Percentiles rank a stretch among this genome's conserved stretches.
phyloP scores from a whole-genome alignment of 2,797 vertebrate genomes.

The Cynopterus sphinx region DNA sequence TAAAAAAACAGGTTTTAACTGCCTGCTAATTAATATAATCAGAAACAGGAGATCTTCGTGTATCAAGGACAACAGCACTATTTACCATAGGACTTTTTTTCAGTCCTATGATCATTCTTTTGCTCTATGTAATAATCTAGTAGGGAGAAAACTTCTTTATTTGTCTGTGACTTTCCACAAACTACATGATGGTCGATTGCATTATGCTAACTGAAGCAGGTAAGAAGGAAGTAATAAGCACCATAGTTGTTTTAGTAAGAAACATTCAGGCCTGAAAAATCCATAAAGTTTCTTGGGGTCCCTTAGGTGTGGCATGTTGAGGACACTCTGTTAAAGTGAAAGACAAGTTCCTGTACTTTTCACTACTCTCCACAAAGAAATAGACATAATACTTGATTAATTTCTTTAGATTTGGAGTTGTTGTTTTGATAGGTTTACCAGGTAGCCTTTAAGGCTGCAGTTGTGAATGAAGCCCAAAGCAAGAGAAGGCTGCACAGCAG shows the following conservation, averaged over 20 bases:
- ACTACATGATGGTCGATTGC: neutral
- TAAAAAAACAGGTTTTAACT: neutral
- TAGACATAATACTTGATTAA: neutral
- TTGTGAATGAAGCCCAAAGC: neutral
- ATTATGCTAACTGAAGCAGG: neutral
- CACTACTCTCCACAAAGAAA: neutral
- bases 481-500: neutral
- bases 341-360: neutral
- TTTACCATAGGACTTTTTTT: neutral
- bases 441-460: neutral
- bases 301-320: neutral
- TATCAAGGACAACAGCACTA: neutral
- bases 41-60: neutral
- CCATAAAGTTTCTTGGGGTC: neutral
- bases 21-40: neutral
- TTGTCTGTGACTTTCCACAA: neutral
- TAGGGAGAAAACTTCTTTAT: neutral
- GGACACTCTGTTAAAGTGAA: neutral
- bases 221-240: neutral
- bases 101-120: neutral
- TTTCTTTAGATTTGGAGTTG: neutral
- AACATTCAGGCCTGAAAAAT: neutral
- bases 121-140: neutral
- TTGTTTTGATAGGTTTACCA: neutral
- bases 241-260: neutral